phyloP scores from a whole-genome alignment of 1,140 invertebrate species.

The Cheumatopsyche charites region DNA sequence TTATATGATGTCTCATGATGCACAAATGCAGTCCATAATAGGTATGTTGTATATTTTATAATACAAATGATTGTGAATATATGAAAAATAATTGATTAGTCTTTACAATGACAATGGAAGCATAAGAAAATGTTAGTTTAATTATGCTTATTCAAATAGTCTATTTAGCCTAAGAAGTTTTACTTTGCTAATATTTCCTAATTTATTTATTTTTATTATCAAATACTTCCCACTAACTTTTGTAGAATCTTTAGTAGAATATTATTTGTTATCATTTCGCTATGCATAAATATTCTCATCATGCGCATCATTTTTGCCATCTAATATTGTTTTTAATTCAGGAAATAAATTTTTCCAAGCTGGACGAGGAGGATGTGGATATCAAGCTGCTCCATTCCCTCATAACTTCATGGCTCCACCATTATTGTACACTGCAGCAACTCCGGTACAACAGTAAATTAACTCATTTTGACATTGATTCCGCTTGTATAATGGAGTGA shows the following conservation, averaged over 20 bases:
- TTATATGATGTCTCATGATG: conserved; percentile 45
- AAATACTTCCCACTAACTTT: not conserved
- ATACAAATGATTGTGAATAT: not conserved
- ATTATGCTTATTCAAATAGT: no score
- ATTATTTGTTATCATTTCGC: not conserved
- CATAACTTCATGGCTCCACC: conserved; percentile 57
- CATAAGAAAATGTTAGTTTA: no score
- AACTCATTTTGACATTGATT: conserved; percentile 32
- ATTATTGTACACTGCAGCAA: conserved; percentile 58
- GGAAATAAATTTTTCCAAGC: conserved; percentile 60
- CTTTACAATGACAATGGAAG: no score
- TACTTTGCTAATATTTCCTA: not conserved
- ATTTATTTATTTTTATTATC: not conserved
- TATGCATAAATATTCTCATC: not conserved
- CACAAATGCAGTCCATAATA: conserved; percentile 48
- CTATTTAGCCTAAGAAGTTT: no score
- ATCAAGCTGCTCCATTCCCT: conserved; percentile 58
- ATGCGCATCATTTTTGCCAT: not conserved
- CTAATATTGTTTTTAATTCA: conserved; percentile 45
- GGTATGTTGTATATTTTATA: conserved; percentile 30
- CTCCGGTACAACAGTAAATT: conserved; percentile 58
- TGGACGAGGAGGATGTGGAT: conserved; percentile 59
- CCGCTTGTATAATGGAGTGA: conserved; percentile 43
- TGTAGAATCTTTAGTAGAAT: not conserved
- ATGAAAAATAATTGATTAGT: no score